A percentile compares a stretch with the other conserved stretches of the same genome.
phyloP scores from a whole-genome alignment of 2,888 invertebrate species.

The Agonum fuliginosum region DNA sequence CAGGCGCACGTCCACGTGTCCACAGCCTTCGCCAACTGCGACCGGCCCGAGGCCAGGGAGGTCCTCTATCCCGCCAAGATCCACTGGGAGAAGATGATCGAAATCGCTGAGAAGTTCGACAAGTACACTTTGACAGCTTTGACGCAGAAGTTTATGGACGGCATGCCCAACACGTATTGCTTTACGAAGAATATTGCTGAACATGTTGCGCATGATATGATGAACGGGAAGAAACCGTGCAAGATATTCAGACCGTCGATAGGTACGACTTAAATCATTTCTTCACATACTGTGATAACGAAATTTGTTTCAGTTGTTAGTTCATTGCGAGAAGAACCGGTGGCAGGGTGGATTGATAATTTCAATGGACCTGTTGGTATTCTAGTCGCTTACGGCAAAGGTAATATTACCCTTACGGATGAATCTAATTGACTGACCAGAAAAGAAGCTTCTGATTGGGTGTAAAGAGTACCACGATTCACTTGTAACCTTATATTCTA shows the following conservation, averaged over 20 bases:
- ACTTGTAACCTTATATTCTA: too few species aligned
- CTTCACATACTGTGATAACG: slow-evolving; percentile 75
- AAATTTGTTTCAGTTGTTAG: slow-evolving; percentile 76
- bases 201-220: slow-evolving; percentile 80
- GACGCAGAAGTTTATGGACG: slow-evolving; percentile 77
- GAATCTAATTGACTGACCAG: too few species aligned
- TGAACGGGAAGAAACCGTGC: slow-evolving; percentile 79
- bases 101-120: slow-evolving; percentile 79
- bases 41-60: slow-evolving; percentile 81
- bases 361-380: slow-evolving; percentile 92
- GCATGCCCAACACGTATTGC: slow-evolving; percentile 92
- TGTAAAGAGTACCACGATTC: too few species aligned
- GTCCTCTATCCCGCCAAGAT: slow-evolving; percentile 81
- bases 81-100: slow-evolving; percentile 82
- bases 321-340: slow-evolving; percentile 75
- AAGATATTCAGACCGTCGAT: slow-evolving; percentile 33
- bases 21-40: slow-evolving; percentile 91
- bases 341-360: slow-evolving; percentile 92
- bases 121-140: slow-evolving; percentile 75
- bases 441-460: too few species aligned
- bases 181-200: slow-evolving; percentile 93
- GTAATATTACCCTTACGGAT: too few species aligned
- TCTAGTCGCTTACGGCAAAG: slow-evolving; percentile 83
- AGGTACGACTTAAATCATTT: slow-evolving; percentile 14
- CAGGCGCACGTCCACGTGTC: slow-evolving; percentile 87